Evolutionary conservation across 2,113 vertebrate species (phyloP).

Genomic region (Morone saxatilis): DNA sequence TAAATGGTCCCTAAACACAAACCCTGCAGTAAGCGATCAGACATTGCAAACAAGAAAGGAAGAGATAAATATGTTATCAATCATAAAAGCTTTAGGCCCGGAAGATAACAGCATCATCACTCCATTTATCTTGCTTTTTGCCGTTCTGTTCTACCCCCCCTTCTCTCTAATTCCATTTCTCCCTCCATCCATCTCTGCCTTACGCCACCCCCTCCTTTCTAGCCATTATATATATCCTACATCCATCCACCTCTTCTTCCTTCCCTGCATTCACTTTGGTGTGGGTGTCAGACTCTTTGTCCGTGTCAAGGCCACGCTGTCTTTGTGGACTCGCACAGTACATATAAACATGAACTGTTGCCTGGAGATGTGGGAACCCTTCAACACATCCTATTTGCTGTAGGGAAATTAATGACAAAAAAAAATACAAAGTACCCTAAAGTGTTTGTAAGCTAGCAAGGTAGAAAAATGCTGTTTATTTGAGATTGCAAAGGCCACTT

Average conservation of each 20-base stretch:
- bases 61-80: constrained; percentile 34
- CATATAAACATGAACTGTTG: neutral
- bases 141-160: neutral
- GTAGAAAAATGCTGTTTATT: neutral
- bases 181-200: constrained; percentile 31
- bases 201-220: neutral
- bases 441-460: neutral
- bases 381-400: neutral
- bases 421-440: neutral
- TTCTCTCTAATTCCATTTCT: constrained; percentile 36
- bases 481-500: neutral
- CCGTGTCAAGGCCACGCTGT: neutral
- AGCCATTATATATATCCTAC: neutral
- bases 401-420: neutral
- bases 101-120: constrained; percentile 46
- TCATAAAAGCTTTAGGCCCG: constrained; percentile 32
- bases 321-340: neutral
- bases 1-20: neutral
- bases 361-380: constrained; percentile 1
- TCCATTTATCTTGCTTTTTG: constrained; percentile 25
- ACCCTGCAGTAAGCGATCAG: neutral
- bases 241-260: constrained; percentile 20
- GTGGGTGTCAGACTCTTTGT: neutral
- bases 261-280: neutral
- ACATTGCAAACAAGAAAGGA: constrained; percentile 14